phyloP scores from a whole-genome alignment of 2,797 vertebrate genomes.

The Halcyon badia region DNA sequence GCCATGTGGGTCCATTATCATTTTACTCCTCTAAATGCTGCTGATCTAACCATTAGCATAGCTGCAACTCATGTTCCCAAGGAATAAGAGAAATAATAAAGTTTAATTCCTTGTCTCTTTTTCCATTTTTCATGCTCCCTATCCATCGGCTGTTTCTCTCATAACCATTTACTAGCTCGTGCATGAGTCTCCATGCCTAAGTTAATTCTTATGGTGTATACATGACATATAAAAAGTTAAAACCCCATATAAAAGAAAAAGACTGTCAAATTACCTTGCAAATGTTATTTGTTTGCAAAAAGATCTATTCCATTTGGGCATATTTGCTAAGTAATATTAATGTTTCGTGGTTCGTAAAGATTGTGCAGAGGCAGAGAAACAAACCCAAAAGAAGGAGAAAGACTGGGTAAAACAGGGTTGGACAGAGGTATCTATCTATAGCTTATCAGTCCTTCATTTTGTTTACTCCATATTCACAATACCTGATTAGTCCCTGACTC shows the following conservation, averaged over 20 bases:
- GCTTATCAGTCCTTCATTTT: neutral
- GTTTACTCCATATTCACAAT: neutral
- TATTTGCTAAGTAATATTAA: neutral
- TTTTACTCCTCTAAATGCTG: conserved; percentile 56
- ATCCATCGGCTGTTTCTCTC: conserved; percentile 15
- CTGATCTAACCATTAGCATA: conserved; percentile 61
- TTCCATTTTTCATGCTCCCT: conserved; percentile 41
- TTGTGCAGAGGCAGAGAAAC: neutral
- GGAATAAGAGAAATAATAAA: conserved; percentile 58
- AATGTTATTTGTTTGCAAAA: neutral
- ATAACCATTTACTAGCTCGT: neutral
- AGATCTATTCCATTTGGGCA: neutral
- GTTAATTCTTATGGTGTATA: neutral
- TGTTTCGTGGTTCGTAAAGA: neutral
- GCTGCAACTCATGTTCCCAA: conserved; percentile 39
- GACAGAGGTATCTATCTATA: neutral
- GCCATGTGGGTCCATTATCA: conserved; percentile 66
- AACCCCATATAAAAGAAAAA: neutral
- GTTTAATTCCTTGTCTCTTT: conserved; percentile 47
- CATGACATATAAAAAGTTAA: neutral
- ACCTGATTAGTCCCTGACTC: neutral
- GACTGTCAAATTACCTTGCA: neutral
- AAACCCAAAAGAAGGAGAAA: neutral
- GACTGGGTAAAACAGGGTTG: neutral
- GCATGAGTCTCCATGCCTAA: neutral